Conservation (phyloP, 2,888 invertebrate species). For the Drosophila kokeensis region DNA sequence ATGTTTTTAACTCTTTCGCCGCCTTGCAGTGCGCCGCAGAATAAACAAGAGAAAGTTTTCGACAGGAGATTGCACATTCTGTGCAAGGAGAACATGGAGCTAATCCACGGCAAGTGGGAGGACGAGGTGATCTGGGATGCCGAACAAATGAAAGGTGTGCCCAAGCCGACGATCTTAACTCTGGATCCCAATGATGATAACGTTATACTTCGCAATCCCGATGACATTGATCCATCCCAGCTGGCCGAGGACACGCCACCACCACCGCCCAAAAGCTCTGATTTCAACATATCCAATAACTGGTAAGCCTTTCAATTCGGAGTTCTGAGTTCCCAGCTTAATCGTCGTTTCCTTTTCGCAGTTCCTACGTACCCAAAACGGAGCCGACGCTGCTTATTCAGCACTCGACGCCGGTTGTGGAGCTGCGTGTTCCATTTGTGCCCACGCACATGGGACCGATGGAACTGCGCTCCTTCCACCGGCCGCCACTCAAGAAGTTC, state of each 20-base stretch:
- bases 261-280: constrained; percentile 94
- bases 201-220: constrained; percentile 96
- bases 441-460: constrained; percentile 95
- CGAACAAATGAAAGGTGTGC: constrained; percentile 93
- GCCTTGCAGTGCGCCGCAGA: constrained; percentile 75
- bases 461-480: constrained; percentile 95
- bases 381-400: constrained; percentile 94
- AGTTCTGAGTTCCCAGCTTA: rapidly evolving
- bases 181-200: constrained; percentile 99
- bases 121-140: constrained; percentile 99
- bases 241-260: constrained; percentile 96
- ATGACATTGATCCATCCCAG: constrained; percentile 96
- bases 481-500: constrained; percentile 94
- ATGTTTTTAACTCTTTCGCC: neutral
- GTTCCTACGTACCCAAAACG: constrained; percentile 96
- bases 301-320: constrained; percentile 88
- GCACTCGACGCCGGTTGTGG: constrained; percentile 98
- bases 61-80: constrained; percentile 99
- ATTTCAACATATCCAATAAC: constrained; percentile 99
- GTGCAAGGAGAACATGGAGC: constrained; percentile 98
- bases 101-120: constrained; percentile 98
- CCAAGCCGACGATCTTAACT: constrained; percentile 97
- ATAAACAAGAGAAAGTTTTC: constrained; percentile 86
- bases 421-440: constrained; percentile 96
- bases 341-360: constrained; percentile 81